Conservation (phyloP, 2,113 vertebrate genomes). For the Pedetes capensis region DNA sequence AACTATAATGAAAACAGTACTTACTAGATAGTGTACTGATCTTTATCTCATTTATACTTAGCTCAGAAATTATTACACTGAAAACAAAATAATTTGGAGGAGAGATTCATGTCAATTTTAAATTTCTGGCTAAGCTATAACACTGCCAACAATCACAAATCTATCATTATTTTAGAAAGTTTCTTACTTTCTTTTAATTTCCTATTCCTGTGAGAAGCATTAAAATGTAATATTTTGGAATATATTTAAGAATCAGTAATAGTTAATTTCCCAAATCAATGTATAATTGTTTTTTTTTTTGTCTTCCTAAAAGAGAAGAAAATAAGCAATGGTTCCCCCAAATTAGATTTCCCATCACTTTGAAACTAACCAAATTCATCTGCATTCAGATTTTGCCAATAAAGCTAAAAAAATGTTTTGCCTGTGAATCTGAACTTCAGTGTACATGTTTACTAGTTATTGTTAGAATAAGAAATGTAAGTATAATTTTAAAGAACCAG, state of each 20-base stretch:
- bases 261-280: slow-evolving; percentile 11
- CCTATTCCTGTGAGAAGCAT: not conserved
- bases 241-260: not conserved
- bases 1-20: slow-evolving; percentile 52
- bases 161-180: slow-evolving; percentile 15
- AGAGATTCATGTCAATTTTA: slow-evolving; percentile 25
- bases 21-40: slow-evolving; percentile 54
- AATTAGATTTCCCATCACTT: not conserved
- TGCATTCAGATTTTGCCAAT: not conserved
- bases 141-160: not conserved
- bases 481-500: not conserved
- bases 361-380: not conserved
- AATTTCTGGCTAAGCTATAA: slow-evolving; percentile 22
- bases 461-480: not conserved
- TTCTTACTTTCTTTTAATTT: slow-evolving; percentile 28
- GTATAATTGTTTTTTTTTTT: not conserved
- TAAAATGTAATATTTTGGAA: slow-evolving; percentile 8
- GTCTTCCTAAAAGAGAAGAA: not conserved
- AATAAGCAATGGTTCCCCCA: not conserved
- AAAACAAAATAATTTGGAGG: slow-evolving; percentile 47
- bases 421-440: not conserved
- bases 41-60: slow-evolving; percentile 52
- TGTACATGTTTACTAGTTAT: not conserved
- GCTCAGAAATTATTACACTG: slow-evolving; percentile 31
- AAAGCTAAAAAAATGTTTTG: not conserved